These are phyloP conservation scores for Mixornis gularis DNA, from an alignment of 2,113 vertebrate species.

Conservation along the genomic window DNA sequence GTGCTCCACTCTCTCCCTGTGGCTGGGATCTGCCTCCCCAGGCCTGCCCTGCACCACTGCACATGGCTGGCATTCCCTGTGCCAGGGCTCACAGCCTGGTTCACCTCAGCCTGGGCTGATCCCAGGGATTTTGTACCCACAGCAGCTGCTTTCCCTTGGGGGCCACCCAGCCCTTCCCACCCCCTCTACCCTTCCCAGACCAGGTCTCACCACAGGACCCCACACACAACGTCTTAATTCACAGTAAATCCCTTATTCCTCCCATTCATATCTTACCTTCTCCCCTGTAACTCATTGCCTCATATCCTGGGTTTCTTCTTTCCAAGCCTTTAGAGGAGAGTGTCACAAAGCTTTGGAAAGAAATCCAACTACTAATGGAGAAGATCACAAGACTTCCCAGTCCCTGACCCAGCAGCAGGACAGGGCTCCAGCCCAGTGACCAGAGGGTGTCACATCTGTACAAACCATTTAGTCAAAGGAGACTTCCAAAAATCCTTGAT, in stretches of 20 bases:
- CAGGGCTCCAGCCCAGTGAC: not conserved
- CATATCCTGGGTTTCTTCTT: not conserved
- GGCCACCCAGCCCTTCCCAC: not conserved
- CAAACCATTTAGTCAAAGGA: not conserved
- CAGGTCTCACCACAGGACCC: not conserved
- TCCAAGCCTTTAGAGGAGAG: not conserved
- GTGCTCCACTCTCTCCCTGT: rapidly evolving
- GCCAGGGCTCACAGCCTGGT: not conserved
- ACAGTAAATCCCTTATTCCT: not conserved
- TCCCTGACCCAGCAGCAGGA: not conserved
- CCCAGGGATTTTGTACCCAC: rapidly evolving
- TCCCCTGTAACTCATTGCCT: not conserved
- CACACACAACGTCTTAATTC: rapidly evolving
- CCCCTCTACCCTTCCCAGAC: rapidly evolving
- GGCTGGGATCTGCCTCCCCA: not conserved
- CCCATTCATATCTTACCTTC: rapidly evolving
- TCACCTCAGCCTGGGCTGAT: not conserved
- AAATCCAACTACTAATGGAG: rapidly evolving
- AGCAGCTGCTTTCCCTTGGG: not conserved
- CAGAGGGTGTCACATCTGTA: rapidly evolving
- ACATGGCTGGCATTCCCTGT: not conserved
- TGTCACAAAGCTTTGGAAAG: not conserved
- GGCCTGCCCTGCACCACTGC: not conserved
- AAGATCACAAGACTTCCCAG: not conserved
- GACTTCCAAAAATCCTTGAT: not conserved